phyloP scores from a whole-genome alignment of 2,888 invertebrate genomes.

The Trichopria drosophilae region DNA sequence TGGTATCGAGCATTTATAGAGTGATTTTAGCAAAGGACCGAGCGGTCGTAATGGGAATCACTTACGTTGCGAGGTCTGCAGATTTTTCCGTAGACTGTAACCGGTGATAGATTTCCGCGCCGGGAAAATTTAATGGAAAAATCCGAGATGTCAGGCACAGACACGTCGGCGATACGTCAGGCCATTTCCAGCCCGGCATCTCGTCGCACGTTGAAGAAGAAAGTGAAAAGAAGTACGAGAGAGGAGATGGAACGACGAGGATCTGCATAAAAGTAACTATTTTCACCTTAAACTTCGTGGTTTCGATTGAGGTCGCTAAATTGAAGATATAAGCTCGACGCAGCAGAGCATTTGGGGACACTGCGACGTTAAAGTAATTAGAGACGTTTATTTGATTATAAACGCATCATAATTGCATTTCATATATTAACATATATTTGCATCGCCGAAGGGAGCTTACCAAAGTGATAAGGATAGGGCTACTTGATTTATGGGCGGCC shows the following conservation, averaged over 20 bases:
- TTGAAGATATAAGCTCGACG: constrained; percentile 32
- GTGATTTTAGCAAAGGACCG: constrained; percentile 9
- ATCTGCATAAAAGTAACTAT: too few species aligned
- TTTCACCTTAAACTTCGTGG: too few species aligned
- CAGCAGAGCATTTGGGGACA: too few species aligned
- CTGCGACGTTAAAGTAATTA: too few species aligned
- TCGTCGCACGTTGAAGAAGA: constrained; percentile 40
- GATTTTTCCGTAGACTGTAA: constrained; percentile 47
- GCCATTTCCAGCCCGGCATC: constrained; percentile 49
- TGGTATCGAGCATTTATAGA: background rate
- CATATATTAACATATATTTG: too few species aligned
- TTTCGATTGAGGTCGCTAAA: too few species aligned
- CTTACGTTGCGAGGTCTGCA: constrained; percentile 37
- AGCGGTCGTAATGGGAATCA: constrained; percentile 51
- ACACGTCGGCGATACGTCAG: constrained; percentile 56
- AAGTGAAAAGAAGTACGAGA: constrained; percentile 31
- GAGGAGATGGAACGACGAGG: constrained; percentile 27
- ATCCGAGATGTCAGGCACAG: constrained; percentile 57
- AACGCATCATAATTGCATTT: too few species aligned
- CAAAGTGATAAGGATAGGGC: too few species aligned
- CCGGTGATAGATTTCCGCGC: constrained; percentile 56
- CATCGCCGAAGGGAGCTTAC: too few species aligned
- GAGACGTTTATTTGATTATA: too few species aligned
- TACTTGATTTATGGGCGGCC: too few species aligned
- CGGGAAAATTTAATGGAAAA: constrained; percentile 58